phyloP scores from a whole-genome alignment of 2,797 vertebrate genomes.

The Steatocranus sp. region DNA sequence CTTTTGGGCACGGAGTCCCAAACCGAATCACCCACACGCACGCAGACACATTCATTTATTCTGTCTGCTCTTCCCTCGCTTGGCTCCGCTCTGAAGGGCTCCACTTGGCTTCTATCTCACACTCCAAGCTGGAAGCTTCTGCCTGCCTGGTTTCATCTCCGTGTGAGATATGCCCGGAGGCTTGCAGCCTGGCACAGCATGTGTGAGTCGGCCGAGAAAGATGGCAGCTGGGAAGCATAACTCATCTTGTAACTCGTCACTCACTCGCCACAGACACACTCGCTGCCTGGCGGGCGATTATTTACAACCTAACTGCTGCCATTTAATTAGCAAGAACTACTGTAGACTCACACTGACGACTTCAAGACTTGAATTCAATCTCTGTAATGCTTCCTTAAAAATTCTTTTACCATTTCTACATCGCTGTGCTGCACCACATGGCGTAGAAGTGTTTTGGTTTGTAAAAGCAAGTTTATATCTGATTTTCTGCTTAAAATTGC shows the following conservation, averaged over 20 bases:
- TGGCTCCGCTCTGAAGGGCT: conserved; percentile 4
- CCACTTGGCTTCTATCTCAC: conserved; percentile 22
- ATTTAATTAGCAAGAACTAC: conserved; percentile 34
- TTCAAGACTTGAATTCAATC: neutral
- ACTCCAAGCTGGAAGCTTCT: conserved; percentile 36
- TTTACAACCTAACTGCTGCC: conserved; percentile 34
- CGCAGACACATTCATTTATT: conserved; percentile 5
- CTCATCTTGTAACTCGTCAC: conserved; percentile 47
- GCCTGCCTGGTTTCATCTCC: conserved; percentile 46
- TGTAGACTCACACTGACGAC: neutral
- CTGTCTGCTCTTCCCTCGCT: conserved; percentile 35
- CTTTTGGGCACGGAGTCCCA: neutral
- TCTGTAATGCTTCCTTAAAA: neutral
- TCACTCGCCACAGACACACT: conserved; percentile 1
- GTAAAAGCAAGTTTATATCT: conserved; percentile 46
- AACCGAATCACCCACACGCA: neutral
- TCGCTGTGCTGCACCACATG: neutral
- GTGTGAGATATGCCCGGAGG: conserved; percentile 34
- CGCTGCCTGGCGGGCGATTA: conserved; percentile 23
- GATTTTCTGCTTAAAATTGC: conserved; percentile 32
- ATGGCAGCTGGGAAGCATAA: conserved; percentile 58
- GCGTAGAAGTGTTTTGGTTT: conserved; percentile 41
- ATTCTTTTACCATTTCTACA: conserved; percentile 1
- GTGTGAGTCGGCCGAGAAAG: neutral
- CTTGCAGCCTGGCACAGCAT: conserved; percentile 52